These are phyloP conservation scores for Silurus aristotelis DNA, from an alignment of 2,797 vertebrate genomes.

Conservation along the genomic window DNA sequence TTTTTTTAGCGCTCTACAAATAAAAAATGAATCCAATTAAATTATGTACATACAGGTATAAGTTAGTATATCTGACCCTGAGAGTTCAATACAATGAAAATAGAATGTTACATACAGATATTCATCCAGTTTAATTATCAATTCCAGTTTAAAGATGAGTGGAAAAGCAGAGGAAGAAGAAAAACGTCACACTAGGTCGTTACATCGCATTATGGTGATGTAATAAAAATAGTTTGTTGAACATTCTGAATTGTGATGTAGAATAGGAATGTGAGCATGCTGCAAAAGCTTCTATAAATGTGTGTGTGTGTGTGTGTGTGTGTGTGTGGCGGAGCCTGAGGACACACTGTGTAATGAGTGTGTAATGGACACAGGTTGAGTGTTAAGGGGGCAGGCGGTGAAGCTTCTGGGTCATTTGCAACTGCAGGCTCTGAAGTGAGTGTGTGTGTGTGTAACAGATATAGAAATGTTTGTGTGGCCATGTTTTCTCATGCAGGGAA, in stretches of 20 bases:
- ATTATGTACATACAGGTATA: not conserved
- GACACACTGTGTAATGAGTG: slow-evolving; percentile 30
- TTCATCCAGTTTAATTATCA: not conserved
- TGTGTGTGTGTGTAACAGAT: not conserved
- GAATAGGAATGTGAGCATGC: not conserved
- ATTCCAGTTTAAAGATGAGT: no score
- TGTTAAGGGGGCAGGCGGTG: slow-evolving; percentile 17
- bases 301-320: slow-evolving; percentile 2
- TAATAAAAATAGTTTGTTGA: not conserved
- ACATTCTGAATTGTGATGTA: not conserved
- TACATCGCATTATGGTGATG: not conserved
- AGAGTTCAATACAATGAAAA: not conserved
- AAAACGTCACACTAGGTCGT: not conserved
- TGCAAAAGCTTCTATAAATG: not conserved
- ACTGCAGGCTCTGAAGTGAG: not conserved
- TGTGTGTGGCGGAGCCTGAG: slow-evolving; percentile 13
- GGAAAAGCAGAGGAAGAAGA: not conserved
- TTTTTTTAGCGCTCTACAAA: no score
- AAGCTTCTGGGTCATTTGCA: slow-evolving; percentile 40
- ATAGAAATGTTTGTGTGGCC: not conserved
- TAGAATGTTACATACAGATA: not conserved
- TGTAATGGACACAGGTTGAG: slow-evolving; percentile 35
- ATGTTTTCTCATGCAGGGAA: not conserved
- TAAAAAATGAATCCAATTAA: no score
- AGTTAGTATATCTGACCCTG: not conserved